Conservation (phyloP, 2,888 invertebrate species). For the Gari tellinella region DNA sequence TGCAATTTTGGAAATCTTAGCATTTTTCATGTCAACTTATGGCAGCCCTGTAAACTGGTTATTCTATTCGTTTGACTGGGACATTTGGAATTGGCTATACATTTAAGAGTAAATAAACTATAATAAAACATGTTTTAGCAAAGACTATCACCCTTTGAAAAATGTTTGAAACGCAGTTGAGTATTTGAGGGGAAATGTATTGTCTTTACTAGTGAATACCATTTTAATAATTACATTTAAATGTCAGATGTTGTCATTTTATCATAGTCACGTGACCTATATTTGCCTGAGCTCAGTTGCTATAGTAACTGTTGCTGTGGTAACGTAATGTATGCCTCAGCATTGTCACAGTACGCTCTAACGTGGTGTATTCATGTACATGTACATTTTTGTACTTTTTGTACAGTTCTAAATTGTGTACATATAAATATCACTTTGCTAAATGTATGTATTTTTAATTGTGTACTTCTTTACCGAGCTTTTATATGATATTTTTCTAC, state of each 20-base stretch:
- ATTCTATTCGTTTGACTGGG: too few species aligned
- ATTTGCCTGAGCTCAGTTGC: constrained; percentile 23
- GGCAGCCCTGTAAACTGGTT: too few species aligned
- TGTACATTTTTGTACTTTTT: constrained; percentile 42
- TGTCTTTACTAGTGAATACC: too few species aligned
- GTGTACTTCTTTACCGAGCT: constrained; percentile 18
- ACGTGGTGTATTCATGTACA: background rate
- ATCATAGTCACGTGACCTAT: background rate
- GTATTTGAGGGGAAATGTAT: too few species aligned
- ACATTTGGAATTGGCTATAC: too few species aligned
- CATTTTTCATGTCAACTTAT: too few species aligned
- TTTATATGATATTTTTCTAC: constrained; percentile 36
- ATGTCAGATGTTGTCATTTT: too few species aligned
- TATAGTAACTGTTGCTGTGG: constrained; percentile 34
- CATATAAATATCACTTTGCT: constrained; percentile 41
- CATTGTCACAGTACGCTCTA: constrained; percentile 26
- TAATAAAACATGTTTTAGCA: background rate
- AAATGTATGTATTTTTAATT: constrained; percentile 20
- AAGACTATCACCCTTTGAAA: background rate
- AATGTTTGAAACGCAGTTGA: too few species aligned
- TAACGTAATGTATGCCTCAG: constrained; percentile 6
- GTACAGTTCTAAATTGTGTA: constrained; percentile 55
- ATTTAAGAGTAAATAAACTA: too few species aligned
- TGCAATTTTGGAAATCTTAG: too few species aligned
- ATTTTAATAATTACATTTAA: too few species aligned